Conservation (phyloP, 2,113 vertebrate genomes). For the Colinus virginianus region DNA sequence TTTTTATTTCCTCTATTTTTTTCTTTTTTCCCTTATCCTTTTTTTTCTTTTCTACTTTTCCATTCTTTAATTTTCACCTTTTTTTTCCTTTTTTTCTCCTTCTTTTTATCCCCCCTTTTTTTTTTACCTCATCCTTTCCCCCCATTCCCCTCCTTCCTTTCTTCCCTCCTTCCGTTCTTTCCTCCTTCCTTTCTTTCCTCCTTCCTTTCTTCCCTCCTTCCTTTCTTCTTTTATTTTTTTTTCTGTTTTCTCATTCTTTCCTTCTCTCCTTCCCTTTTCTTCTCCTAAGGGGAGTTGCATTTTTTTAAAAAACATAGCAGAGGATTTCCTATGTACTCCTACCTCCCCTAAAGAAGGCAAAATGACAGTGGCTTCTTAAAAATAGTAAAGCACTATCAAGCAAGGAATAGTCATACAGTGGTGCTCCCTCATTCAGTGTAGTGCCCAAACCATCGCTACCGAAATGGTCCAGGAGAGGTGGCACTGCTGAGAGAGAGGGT, state of each 20-base stretch:
- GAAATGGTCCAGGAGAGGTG: neutral
- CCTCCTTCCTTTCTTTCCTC: neutral
- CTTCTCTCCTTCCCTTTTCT: fast-evolving
- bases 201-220: too few species aligned
- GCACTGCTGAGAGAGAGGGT: neutral
- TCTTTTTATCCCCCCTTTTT: neutral
- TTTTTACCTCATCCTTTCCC: too few species aligned
- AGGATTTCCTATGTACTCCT: fast-evolving
- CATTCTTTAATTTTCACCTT: neutral
- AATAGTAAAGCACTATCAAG: neutral
- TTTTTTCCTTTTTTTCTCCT: too few species aligned
- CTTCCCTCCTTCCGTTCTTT: too few species aligned
- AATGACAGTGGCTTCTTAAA: neutral
- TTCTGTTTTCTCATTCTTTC: neutral
- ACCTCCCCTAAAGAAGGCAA: neutral
- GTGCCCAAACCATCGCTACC: neutral
- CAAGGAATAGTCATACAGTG: neutral
- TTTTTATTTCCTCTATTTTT: too few species aligned
- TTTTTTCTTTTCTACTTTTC: too few species aligned
- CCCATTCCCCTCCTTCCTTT: neutral
- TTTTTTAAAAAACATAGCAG: neutral
- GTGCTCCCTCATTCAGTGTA: neutral
- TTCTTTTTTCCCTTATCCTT: too few species aligned
- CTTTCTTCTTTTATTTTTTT: too few species aligned
- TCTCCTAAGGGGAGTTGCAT: neutral